Evolutionary conservation across 2,797 vertebrate species (phyloP), one percentile per base, ranked within the genome.

Genomic region (Streptopelia turtur): DNA sequence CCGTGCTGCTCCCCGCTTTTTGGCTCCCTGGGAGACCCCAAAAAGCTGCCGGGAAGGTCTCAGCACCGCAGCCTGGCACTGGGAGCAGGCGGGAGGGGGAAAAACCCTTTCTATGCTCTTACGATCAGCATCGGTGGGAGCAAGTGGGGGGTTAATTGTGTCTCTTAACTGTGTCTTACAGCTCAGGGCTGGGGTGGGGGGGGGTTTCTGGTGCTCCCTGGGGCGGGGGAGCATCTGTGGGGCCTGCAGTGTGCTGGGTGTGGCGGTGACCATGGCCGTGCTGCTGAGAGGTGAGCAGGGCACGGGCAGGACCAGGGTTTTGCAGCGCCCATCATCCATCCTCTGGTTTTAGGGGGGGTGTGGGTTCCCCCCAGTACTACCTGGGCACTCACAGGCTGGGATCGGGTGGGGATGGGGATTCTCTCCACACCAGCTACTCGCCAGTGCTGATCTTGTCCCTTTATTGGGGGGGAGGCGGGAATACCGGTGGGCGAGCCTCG

Each of bases 291-390:
- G 80, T 28, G 59, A 35, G 69, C 1, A 1, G 15, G 47, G 66
- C 11, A 8, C n/a, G 18, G 12, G 11, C 7, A 10, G 8, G 20
- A 10, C 2, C 15, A 0, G 30, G 22, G 6, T 4, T 45, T 31
- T 15, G 59, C 27, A 8, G 25, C 1, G 14, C 57, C 47, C 43
- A 2, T 0, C 3, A 0, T 13, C 30, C 3, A 0, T 13, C 30
- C 13, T 33, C 10, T 31, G 35, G 21, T 16, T 77, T 45, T 16
- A 9, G 8, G 35, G 30, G 6, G 12, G 11, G 1, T 2, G 18
- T 1, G 12, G 4, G 4, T 13, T 21, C 33, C 14, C 17, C 5
- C 24, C 33, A 22, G n/a, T 24, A 6, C 30, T 5, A 0, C 16
- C 2, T 35, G 37, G 23, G 43, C 45, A 37, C 60, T 47, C 41